phyloP scores from a whole-genome alignment of 1,140 invertebrate species.

The Zophobas atratus region DNA sequence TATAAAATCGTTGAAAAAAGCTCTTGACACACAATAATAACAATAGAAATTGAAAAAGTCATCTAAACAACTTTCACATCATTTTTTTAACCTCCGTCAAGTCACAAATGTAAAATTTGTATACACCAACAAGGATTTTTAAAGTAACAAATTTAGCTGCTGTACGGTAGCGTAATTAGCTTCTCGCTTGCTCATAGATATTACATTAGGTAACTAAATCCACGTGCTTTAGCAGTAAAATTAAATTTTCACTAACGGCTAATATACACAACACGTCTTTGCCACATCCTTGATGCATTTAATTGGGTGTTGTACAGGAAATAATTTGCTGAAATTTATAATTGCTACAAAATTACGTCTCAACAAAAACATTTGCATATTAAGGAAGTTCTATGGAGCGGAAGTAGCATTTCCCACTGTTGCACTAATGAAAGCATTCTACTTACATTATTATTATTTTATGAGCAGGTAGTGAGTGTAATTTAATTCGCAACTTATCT shows the following conservation, averaged over 20 bases:
- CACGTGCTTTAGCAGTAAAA: neutral
- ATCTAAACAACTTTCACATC: too few relatives aligned
- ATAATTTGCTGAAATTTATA: slow-evolving; percentile 2
- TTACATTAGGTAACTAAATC: neutral
- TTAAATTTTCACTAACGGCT: too few relatives aligned
- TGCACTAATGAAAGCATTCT: slow-evolving; percentile 13
- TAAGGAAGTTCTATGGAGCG: slow-evolving; percentile 11
- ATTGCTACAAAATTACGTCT: slow-evolving; percentile 15
- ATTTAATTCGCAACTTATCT: slow-evolving; percentile 24
- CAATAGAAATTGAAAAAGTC: too few relatives aligned
- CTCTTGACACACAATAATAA: too few relatives aligned
- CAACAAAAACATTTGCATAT: slow-evolving; percentile 36
- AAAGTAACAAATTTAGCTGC: too few relatives aligned
- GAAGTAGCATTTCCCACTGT: slow-evolving; percentile 17
- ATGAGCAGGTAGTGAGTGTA: slow-evolving; percentile 7
- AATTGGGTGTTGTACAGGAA: slow-evolving; percentile 24
- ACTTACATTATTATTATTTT: slow-evolving; percentile 19
- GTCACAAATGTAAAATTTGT: too few relatives aligned
- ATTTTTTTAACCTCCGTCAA: too few relatives aligned
- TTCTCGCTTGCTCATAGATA: too few relatives aligned
- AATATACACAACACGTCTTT: neutral
- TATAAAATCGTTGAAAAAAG: too few relatives aligned
- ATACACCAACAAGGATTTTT: too few relatives aligned
- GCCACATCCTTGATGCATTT: slow-evolving; percentile 8
- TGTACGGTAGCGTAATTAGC: too few relatives aligned